A percentile compares a stretch with the other conserved stretches of the same genome.
Conservation (phyloP, 2,888 invertebrate genomes). For the Pelosia muscerda region DNA sequence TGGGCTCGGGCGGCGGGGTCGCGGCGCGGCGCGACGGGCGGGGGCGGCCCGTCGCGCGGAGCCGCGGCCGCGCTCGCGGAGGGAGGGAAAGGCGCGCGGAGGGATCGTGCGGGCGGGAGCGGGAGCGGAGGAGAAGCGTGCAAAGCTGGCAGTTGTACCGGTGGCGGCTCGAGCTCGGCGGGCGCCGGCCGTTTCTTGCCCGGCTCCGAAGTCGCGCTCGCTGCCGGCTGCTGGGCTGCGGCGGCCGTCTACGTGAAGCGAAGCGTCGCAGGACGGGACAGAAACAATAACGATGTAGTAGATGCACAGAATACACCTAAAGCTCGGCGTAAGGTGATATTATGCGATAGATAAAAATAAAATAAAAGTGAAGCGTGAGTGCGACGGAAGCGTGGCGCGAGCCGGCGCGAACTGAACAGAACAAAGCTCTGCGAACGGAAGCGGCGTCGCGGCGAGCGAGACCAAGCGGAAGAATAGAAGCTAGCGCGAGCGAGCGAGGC, state of each 20-base stretch:
- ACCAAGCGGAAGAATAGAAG: slow-evolving; percentile 84
- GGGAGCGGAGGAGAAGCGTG: slow-evolving; percentile 86
- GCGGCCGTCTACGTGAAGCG: slow-evolving; percentile 86
- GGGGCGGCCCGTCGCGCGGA: slow-evolving; percentile 65
- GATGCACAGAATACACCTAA: slow-evolving; percentile 87
- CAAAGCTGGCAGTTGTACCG: slow-evolving; percentile 94
- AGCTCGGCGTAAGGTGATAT: slow-evolving; percentile 85
- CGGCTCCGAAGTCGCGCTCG: slow-evolving; percentile 91
- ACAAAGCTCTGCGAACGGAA: slow-evolving; percentile 84
- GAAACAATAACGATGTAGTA: slow-evolving; percentile 87
- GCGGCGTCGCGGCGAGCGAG: slow-evolving; percentile 85
- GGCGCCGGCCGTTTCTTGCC: slow-evolving; percentile 97
- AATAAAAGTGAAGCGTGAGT: slow-evolving; percentile 86
- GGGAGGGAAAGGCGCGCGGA: slow-evolving; percentile 65
- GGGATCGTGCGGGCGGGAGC: slow-evolving; percentile 71
- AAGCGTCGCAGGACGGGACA: slow-evolving; percentile 87
- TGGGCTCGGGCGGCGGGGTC: slow-evolving; percentile 68
- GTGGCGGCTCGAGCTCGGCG: slow-evolving; percentile 90
- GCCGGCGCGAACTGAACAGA: slow-evolving; percentile 81
- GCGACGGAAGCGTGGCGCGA: slow-evolving; percentile 86
- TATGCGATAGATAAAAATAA: slow-evolving; percentile 85
- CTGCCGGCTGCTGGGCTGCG: slow-evolving; percentile 88
- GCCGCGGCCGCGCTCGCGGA: slow-evolving; percentile 59
- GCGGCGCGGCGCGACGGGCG: slow-evolving; percentile 73
- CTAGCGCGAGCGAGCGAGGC: slow-evolving; percentile 81